Evolutionary conservation across 2,888 invertebrate species (phyloP).

Genomic region (Chesias legatella): DNA sequence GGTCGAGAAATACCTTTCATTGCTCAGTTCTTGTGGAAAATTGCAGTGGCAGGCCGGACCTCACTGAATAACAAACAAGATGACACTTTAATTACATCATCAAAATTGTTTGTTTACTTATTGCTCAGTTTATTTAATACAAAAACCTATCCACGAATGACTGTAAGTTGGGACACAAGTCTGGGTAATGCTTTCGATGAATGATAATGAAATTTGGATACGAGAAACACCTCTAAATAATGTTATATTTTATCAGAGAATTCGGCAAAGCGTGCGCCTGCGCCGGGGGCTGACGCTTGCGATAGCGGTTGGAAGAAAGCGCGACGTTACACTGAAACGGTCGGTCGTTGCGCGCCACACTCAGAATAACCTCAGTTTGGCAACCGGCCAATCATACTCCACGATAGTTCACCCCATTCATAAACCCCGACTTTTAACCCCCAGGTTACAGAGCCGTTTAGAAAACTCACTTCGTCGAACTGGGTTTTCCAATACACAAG

Average conservation of each 20-base stretch:
- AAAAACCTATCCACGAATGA: too few relatives aligned
- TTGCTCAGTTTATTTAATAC: neutral
- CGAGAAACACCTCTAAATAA: neutral
- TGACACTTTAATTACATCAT: conserved; percentile 31
- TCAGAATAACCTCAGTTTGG: conserved; percentile 65
- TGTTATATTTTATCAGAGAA: neutral
- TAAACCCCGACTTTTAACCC: conserved; percentile 36
- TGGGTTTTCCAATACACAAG: too few relatives aligned
- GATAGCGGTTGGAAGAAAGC: conserved; percentile 30
- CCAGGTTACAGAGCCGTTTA: conserved; percentile 3
- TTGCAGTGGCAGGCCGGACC: conserved; percentile 43
- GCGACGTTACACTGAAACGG: conserved; percentile 66
- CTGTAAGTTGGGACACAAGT: neutral
- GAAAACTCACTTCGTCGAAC: neutral
- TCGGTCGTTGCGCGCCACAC: conserved; percentile 63
- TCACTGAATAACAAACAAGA: conserved; percentile 40
- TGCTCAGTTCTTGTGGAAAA: conserved; percentile 44
- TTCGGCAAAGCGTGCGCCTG: conserved; percentile 15
- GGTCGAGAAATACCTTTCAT: conserved; percentile 58
- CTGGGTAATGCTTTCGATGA: neutral
- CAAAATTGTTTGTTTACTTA: conserved; percentile 11
- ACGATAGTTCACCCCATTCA: conserved; percentile 63
- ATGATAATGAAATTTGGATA: neutral
- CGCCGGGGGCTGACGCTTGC: conserved; percentile 19
- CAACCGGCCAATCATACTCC: conserved; percentile 57